These are phyloP conservation scores for Portunus trituberculatus DNA, from an alignment of 1,140 invertebrate species.

Conservation along the genomic window DNA sequence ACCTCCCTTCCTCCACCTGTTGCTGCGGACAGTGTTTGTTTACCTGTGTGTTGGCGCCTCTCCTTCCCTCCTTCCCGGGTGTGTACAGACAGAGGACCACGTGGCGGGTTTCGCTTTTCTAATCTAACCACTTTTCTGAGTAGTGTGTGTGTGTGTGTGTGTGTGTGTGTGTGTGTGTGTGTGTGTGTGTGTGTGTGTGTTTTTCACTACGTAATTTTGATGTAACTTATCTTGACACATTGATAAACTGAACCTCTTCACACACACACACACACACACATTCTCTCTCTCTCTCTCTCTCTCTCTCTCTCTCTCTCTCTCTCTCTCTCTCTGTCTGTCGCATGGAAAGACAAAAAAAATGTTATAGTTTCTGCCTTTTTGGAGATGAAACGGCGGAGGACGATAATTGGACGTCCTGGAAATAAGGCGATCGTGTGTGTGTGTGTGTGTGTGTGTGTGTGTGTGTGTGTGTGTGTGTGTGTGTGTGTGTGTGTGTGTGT, in stretches of 20 bases:
- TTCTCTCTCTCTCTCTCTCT: constrained; percentile 16
- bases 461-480: constrained; percentile 20
- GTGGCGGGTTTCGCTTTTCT: no score
- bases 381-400: background rate
- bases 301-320: constrained; percentile 39
- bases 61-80: no score
- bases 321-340: background rate
- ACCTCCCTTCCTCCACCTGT: no score
- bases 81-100: background rate
- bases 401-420: constrained; percentile 5
- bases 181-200: constrained; percentile 20
- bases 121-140: no score
- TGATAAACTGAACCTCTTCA: background rate
- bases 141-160: constrained; percentile 4
- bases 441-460: constrained; percentile 18
- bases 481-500: constrained; percentile 20
- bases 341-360: background rate
- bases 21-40: no score
- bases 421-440: background rate
- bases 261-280: background rate
- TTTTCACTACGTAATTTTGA: no score
- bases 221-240: background rate
- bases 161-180: constrained; percentile 20
- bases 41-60: no score
- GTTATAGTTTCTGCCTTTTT: background rate